Evolutionary conservation across 2,888 invertebrate genomes (phyloP).

Genomic region (Halictus ligatus): DNA sequence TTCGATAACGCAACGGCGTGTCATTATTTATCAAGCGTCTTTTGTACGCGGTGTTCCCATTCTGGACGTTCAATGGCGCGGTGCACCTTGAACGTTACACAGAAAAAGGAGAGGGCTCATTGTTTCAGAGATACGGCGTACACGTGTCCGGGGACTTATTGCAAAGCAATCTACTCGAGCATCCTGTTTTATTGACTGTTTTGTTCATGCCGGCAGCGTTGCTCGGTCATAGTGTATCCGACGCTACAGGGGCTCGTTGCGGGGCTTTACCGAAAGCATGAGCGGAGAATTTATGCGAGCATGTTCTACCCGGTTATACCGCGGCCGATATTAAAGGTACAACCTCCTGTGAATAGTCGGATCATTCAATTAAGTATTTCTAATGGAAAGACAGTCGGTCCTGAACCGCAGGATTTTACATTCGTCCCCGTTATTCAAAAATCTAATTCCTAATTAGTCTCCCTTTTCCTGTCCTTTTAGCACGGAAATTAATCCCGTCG

Average conservation of each 20-base stretch:
- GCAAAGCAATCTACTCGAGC: conserved; percentile 34
- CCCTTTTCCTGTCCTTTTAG: background rate
- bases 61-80: conserved; percentile 12
- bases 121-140: conserved; percentile 17
- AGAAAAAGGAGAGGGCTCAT: conserved; percentile 26
- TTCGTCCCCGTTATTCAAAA: conserved; percentile 29
- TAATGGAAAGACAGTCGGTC: conserved; percentile 63
- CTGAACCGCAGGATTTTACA: conserved; percentile 40
- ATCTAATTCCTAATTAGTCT: conserved; percentile 34
- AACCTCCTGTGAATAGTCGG: conserved; percentile 51
- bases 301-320: conserved; percentile 39
- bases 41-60: background rate
- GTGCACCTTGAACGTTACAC: conserved; percentile 3
- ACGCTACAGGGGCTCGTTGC: conserved; percentile 9
- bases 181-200: conserved; percentile 46
- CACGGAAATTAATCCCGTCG: background rate
- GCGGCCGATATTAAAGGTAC: conserved; percentile 45
- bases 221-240: conserved; percentile 16
- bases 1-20: background rate
- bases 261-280: conserved; percentile 31
- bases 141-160: conserved; percentile 40
- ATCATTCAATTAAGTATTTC: conserved; percentile 67
- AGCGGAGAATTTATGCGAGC: conserved; percentile 58
- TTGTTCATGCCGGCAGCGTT: conserved; percentile 15
- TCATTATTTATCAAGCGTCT: background rate